Base-by-base conservation (phyloP, 2,888 invertebrate species). In the Tinea trinotella region DNA sequence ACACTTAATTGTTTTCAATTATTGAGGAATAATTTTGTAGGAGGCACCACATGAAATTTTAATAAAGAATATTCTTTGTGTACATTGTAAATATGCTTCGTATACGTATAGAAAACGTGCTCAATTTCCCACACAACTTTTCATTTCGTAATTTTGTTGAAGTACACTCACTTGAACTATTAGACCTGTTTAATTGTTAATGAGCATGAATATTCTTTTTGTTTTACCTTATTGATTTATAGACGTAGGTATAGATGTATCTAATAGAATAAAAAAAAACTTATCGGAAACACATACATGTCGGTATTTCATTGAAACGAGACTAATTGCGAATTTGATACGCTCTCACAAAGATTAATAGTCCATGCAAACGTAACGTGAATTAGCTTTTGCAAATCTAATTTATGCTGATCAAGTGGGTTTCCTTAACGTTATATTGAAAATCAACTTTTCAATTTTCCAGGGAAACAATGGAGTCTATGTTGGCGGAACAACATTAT, bases 391-490 rank as follows among this genome's bases (percentile, higher is more conserved):
- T 12, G 40, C 4, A 40, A 40, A 15, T 40, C 7, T 17, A 13
- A 40, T 17, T 13, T 40, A 30, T 30, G 30, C n/a, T 10, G 7
- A 30, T 30, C 30, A 7, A 7, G 30, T 7, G n/a, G 30, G 13
- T 40, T 40, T 12, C 17, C 13, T 40, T 3, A 12, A 40, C 17
- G 6, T 17, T 40, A n/a, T 40, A 40, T 12, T 40, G 13, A 15
- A 7, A 40, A 13, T 17, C 56, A 54, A 10, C 55, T 61, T 59
- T 63, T 57, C 65, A 56, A 62, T 64, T 59, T 85, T 82, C 62
- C 90, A 94, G 95, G 80, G 95, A 95, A 83, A 94, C 94, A 56
- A 95, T 95, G 95, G 95, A 95, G 76, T 92, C 92, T 54, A 93
- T 95, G 92, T 75, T 95, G 65, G 93, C 92, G 44, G 94, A 95